These are phyloP conservation scores for Serinus canaria DNA, from an alignment of 2,113 vertebrate species.

Conservation along the genomic window DNA sequence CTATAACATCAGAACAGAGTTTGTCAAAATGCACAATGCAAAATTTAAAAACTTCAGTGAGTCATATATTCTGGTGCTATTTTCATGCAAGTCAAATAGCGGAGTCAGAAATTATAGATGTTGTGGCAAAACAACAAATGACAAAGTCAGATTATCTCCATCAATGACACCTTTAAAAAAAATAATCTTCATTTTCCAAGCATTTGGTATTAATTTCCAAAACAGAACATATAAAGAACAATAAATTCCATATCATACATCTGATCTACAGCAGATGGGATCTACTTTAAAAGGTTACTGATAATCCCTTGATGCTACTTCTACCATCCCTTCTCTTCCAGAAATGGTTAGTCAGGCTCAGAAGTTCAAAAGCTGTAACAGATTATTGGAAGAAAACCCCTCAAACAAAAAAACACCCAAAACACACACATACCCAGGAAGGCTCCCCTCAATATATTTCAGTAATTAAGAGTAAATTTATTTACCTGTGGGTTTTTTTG, in stretches of 20 bases:
- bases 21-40: background rate
- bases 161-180: background rate
- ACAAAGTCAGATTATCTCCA: background rate
- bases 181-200: background rate
- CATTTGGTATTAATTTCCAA: background rate
- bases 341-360: background rate
- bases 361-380: background rate
- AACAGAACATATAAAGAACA: background rate
- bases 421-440: background rate
- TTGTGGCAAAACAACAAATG: background rate
- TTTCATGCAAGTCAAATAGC: background rate
- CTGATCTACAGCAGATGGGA: background rate
- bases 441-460: background rate
- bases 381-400: background rate
- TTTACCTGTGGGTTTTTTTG: background rate
- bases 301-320: background rate
- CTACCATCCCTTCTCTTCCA: background rate
- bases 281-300: background rate
- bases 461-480: background rate
- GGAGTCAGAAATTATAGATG: background rate
- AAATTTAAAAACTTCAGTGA: background rate
- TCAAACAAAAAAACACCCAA: background rate
- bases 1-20: background rate
- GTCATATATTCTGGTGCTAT: background rate
- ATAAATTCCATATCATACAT: background rate